Conservation (phyloP, 2,797 vertebrate species). For the Dipus sagitta region DNA sequence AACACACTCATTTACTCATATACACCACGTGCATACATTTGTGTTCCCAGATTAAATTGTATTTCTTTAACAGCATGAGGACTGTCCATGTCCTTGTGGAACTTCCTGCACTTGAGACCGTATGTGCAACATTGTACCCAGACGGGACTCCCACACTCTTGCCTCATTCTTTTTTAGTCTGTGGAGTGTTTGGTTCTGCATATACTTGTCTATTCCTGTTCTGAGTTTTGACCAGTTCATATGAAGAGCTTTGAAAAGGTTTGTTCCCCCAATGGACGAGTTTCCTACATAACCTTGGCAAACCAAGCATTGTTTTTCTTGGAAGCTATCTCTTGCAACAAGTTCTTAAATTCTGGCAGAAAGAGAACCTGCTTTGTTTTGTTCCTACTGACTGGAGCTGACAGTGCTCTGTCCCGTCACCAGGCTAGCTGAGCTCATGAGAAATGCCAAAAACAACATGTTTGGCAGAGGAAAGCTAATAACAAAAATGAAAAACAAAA, state of each 20-base stretch:
- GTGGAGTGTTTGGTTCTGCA: background rate
- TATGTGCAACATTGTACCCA: background rate
- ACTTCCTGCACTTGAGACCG: background rate
- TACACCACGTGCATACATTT: background rate
- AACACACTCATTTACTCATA: background rate
- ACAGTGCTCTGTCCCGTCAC: background rate
- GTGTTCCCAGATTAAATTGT: background rate
- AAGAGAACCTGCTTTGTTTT: background rate
- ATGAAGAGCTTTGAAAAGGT: background rate
- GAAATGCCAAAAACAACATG: background rate
- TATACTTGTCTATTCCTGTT: background rate
- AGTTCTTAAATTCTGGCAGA: background rate
- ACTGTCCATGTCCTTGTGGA: background rate
- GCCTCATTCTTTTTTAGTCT: background rate
- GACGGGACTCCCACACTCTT: background rate
- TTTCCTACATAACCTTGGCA: background rate
- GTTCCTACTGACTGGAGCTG: background rate
- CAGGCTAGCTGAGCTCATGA: background rate
- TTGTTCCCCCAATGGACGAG: background rate
- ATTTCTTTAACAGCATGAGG: constrained; percentile 13
- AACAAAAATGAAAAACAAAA: background rate
- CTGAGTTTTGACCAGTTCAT: background rate
- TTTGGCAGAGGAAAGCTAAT: constrained; percentile 26
- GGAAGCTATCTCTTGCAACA: background rate
- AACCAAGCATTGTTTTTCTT: constrained; percentile 15